A percentile compares a stretch with the other conserved stretches of the same genome.
These are phyloP conservation scores for Macrochelys suwanniensis DNA, from an alignment of 2,797 vertebrate species.

Conservation along the genomic window DNA sequence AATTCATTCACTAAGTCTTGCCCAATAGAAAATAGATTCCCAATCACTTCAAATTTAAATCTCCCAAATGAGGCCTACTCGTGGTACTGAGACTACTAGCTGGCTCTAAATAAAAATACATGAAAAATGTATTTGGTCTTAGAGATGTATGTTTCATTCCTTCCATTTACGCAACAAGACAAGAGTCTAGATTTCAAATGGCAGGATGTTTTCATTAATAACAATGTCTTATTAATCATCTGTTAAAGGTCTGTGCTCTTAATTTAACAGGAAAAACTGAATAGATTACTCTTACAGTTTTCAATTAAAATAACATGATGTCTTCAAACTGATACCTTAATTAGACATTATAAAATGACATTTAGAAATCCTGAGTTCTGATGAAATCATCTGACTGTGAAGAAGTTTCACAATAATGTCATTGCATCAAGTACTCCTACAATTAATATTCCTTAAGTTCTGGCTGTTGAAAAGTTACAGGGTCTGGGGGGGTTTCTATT, in stretches of 20 bases:
- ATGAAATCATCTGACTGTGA: neutral
- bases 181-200: neutral
- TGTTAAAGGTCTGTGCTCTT: conserved; percentile 78
- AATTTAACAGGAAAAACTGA: conserved; percentile 71
- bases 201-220: conserved; percentile 70
- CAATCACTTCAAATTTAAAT: neutral
- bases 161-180: neutral
- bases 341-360: conserved; percentile 75
- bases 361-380: conserved; percentile 57
- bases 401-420: neutral
- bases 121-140: neutral
- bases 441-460: neutral
- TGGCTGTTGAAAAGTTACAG: neutral
- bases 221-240: conserved; percentile 66
- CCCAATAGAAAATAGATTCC: neutral
- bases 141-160: neutral
- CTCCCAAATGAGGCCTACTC: neutral
- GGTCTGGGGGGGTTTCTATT: neutral
- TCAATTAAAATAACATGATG: conserved; percentile 75
- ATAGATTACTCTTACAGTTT: conserved; percentile 69
- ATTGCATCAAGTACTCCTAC: rapidly evolving
- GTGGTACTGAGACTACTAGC: neutral
- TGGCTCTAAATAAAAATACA: neutral
- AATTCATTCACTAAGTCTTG: neutral
- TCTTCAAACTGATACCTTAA: conserved; percentile 74